phyloP scores from a whole-genome alignment of 35 echinoderm and acorn worm genomes.

The Ophioderma brevispina region DNA sequence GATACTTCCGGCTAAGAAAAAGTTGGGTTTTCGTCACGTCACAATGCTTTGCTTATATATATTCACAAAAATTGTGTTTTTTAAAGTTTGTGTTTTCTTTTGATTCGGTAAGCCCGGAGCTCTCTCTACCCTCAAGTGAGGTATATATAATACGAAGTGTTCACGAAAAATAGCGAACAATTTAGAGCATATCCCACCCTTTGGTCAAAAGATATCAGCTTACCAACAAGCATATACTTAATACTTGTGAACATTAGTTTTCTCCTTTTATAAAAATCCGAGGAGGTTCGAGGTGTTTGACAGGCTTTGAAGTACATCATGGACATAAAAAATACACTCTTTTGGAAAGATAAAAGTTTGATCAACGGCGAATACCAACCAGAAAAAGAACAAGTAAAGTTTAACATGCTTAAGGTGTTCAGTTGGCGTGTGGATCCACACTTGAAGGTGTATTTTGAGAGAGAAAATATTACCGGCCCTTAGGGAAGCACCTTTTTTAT shows the following conservation, averaged over 20 bases:
- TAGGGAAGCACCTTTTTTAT: neutral
- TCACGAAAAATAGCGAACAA: neutral
- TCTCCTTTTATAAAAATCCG: neutral
- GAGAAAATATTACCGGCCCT: neutral
- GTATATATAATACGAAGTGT: neutral
- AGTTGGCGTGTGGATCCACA: neutral
- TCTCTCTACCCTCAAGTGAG: too few relatives aligned
- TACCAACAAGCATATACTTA: neutral
- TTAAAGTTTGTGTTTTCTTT: too few relatives aligned
- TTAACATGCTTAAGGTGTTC: neutral
- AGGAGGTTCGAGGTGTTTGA: too few relatives aligned
- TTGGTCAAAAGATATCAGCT: neutral
- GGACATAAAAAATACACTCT: too few relatives aligned
- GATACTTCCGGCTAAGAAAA: too few relatives aligned
- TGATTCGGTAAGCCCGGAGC: too few relatives aligned
- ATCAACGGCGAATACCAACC: neutral
- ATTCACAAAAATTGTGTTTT: too few relatives aligned
- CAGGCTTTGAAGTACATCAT: too few relatives aligned
- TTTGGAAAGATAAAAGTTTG: too few relatives aligned
- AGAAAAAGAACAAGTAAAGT: slow-evolving; percentile 7
- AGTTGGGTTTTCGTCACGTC: too few relatives aligned
- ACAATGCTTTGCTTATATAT: too few relatives aligned
- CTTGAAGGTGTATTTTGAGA: neutral
- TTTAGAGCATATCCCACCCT: neutral
- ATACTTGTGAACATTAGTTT: neutral